Percentiles rank a stretch among this genome's conserved stretches.
Conservation (phyloP, 2,113 vertebrate species). For the Piaya cayana region DNA sequence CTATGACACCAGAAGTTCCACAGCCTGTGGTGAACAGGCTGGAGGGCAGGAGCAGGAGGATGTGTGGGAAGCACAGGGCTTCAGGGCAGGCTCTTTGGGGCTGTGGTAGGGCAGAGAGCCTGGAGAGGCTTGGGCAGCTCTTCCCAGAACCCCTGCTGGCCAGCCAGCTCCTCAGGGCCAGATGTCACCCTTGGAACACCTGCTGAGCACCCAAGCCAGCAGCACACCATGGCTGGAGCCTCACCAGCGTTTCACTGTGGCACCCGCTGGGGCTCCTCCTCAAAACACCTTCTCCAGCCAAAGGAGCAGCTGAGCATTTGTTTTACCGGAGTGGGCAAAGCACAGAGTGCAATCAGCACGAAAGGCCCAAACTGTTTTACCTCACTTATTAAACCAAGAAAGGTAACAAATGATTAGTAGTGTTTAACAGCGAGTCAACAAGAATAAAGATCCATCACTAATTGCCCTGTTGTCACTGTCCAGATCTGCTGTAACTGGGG, state of each 20-base stretch:
- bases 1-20: constrained; percentile 68
- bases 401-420: too few species aligned
- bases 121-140: not conserved
- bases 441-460: too few species aligned
- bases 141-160: not conserved
- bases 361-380: too few species aligned
- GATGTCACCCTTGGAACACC: not conserved
- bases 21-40: not conserved
- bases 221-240: not conserved
- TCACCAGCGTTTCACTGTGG: not conserved
- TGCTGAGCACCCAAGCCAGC: rapidly evolving
- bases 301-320: not conserved
- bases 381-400: too few species aligned
- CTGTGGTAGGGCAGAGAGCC: not conserved
- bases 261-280: not conserved
- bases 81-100: not conserved
- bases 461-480: too few species aligned
- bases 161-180: not conserved
- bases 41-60: rapidly evolving
- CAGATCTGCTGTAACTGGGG: too few species aligned
- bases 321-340: too few species aligned
- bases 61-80: not conserved
- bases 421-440: too few species aligned
- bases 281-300: not conserved
- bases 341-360: too few species aligned